Base-by-base conservation (phyloP, 2,888 invertebrate genomes). In the Conus canariensis region DNA sequence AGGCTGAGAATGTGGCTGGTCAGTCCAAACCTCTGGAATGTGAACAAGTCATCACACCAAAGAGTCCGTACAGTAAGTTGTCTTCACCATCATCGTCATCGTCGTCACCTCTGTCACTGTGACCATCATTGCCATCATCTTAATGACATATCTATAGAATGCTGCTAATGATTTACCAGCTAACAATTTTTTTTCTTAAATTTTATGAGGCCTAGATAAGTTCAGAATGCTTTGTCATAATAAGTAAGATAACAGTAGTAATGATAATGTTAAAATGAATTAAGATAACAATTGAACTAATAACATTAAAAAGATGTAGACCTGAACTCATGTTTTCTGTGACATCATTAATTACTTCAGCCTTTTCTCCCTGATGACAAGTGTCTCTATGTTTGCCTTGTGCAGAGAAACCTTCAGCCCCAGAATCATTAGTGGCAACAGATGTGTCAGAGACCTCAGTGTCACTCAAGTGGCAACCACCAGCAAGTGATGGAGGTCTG, bases 1-100 rank as follows among this genome's bases (percentile, higher is more conserved):
- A 97, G 95, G 98, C 98, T 0, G 97, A 97, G 93, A 99, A 99
- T 96, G 97, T 98, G 22, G 97, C 98, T 89, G 99, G 99, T 8
- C 97, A 97, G 88, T 98, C 98, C 67, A 98, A 98, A 93, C 98
- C 98, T 87, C 92, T 95, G 59, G 94, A 95, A 74, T 92, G 93
- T 19, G 94, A 94, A 7, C 92, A 92, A 14, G 91, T 93, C 56
- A 91, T 96, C 90, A 93, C 92, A 89, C 95, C 95, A 59, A 94
- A 95, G 93, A 95, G 95, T 90, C 95, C 95, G 77, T 95, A 93
- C 93, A 92, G 95, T 95, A 92, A 94, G 95, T 94, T 3, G 70
- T 74, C 25, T 10, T 74, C 25, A 25, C 25, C 77, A 30, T 80
- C 10, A 74, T n/a, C 74, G 0, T 74, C 10, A 45, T 80, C 30